A percentile compares a stretch with the other conserved stretches of the same genome.
These are phyloP conservation scores for Conus betulinus DNA, from an alignment of 1,140 invertebrate genomes.

Conservation along the genomic window DNA sequence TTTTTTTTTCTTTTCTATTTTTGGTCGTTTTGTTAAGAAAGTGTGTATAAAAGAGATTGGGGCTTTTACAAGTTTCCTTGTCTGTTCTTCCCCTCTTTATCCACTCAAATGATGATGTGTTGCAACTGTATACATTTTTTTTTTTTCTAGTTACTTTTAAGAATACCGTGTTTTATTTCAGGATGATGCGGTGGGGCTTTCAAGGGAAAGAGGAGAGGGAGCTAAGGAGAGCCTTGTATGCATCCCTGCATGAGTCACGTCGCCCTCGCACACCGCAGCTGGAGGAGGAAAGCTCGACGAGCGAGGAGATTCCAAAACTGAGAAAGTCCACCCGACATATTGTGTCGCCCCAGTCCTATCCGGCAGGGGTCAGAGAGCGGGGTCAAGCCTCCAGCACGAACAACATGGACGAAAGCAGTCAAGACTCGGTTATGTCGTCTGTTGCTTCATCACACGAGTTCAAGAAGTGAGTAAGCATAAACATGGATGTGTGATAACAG, in stretches of 20 bases:
- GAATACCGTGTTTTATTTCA: conserved; percentile 27
- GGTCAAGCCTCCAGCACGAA: conserved; percentile 3
- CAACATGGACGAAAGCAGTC: conserved; percentile 59
- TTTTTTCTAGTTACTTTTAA: no score
- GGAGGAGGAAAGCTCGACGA: conserved; percentile 11
- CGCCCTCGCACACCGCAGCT: conserved; percentile 9
- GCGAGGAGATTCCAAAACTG: conserved; percentile 8
- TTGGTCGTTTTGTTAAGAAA: no score
- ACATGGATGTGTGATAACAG: no score
- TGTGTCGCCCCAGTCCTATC: neutral
- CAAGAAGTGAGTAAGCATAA: conserved; percentile 36
- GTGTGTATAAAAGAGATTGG: no score
- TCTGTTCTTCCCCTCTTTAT: no score
- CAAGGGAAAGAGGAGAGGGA: conserved; percentile 75
- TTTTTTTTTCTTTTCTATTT: no score
- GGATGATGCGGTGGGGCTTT: conserved; percentile 71
- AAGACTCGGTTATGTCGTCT: conserved; percentile 54
- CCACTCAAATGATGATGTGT: no score
- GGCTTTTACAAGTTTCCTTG: no score
- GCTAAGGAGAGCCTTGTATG: conserved; percentile 75
- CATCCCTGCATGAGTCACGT: conserved; percentile 72
- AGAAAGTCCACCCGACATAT: neutral
- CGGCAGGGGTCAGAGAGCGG: neutral
- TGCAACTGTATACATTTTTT: no score
- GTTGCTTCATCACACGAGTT: conserved; percentile 33